These are phyloP conservation scores for Irena cyanogastra DNA, from an alignment of 2,113 vertebrate species.

Conservation along the genomic window DNA sequence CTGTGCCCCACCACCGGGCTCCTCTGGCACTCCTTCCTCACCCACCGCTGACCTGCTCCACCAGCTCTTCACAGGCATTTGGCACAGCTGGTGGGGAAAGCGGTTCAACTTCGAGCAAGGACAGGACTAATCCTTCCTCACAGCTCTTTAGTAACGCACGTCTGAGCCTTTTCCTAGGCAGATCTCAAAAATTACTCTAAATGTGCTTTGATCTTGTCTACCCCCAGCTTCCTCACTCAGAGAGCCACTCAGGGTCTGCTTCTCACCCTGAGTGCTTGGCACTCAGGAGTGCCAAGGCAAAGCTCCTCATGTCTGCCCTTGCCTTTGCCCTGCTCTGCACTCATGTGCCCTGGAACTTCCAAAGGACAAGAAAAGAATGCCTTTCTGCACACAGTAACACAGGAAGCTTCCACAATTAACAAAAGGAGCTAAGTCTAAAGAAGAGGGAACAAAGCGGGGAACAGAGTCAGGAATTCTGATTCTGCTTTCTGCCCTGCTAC, in stretches of 20 bases:
- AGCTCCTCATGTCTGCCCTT: neutral
- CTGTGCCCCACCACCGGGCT: neutral
- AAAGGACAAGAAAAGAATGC: neutral
- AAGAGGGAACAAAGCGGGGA: neutral
- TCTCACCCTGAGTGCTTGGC: too few relatives aligned
- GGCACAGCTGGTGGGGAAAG: conserved; percentile 14
- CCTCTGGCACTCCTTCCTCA: neutral
- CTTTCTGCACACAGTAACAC: neutral
- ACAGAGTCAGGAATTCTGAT: neutral
- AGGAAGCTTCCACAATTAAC: neutral
- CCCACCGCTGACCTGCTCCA: neutral
- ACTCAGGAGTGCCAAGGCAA: neutral
- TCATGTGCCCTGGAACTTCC: neutral
- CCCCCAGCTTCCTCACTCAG: neutral
- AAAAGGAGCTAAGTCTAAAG: neutral
- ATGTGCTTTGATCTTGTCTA: neutral
- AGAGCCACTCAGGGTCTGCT: neutral
- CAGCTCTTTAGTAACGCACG: conserved; percentile 24
- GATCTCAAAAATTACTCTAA: neutral
- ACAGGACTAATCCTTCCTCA: conserved; percentile 32
- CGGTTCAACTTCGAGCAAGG: neutral
- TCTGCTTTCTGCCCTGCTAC: neutral
- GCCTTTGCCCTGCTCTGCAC: neutral
- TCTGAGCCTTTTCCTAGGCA: conserved; percentile 29
- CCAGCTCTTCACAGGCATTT: neutral